Evolutionary conservation across 2,797 vertebrate genomes (phyloP), one percentile per base, ranked within the genome.

Genomic region (Sebastes cheni): DNA sequence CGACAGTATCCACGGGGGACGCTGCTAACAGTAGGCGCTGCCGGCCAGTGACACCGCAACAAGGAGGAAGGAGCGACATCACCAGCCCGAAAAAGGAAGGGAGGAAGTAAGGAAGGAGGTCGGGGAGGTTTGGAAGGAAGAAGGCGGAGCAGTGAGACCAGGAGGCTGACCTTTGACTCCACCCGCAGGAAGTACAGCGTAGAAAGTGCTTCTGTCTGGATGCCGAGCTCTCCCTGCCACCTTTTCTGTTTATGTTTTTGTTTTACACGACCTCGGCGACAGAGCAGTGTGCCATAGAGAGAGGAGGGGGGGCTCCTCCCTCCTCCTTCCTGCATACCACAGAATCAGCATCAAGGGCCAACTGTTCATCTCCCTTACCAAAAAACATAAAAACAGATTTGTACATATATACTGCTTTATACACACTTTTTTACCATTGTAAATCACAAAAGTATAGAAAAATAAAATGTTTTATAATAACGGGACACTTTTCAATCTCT

Each of bases 381-480:
- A 92, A 91, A 93, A 93, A 94, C 91, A 93, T 94, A 92, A 94
- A 93, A 93, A 93, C 93, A 93, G 86, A 89, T 94, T 93, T 94
- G 89, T 95, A 94, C 92, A 94, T 92, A 92, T 92, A 92, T 93
- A 95, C 92, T 90, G 92, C 84, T 94, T 94, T 95, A 93, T 95
- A 94, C 90, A 93, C 91, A 92, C 86, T 88, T 92, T 91, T 91
- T 92, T 90, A 90, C 90, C 85, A 86, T 91, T 93, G 91, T 92
- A 93, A 91, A 94, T 94, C 92, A 95, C 93, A 95, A 95, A 96
- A 95, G 93, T 93, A 94, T 96, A 96, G 94, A 96, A 96, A 96
- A 96, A 96, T 96, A 96, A 96, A 96, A 95, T 90, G 93, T 95
- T 95, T 95, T 95, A 90, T 94, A 93, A 92, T 94, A 94, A 93